These are phyloP conservation scores for Clivina fossor DNA, from an alignment of 2,888 invertebrate genomes.

Conservation along the genomic window DNA sequence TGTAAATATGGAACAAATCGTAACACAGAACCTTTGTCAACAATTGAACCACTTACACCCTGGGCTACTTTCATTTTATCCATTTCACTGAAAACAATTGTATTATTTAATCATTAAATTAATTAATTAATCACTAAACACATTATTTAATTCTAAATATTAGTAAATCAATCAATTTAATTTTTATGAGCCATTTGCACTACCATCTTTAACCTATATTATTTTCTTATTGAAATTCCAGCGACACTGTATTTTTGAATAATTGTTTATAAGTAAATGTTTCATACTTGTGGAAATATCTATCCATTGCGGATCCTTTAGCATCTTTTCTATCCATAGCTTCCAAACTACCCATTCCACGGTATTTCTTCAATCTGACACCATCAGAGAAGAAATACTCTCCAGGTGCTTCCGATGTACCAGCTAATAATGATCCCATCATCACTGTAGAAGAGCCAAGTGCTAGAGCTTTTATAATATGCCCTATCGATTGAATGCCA, in stretches of 20 bases:
- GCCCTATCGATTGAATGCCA: slow-evolving; percentile 94
- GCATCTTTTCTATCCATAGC: slow-evolving; percentile 95
- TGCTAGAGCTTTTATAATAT: slow-evolving; percentile 92
- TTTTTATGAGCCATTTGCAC: too few relatives aligned
- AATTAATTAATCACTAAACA: too few relatives aligned
- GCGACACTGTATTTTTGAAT: too few relatives aligned
- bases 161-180: too few relatives aligned
- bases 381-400: slow-evolving; percentile 99
- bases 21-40: slow-evolving; percentile 96
- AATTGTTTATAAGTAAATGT: too few relatives aligned
- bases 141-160: too few relatives aligned
- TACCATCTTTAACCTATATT: too few relatives aligned
- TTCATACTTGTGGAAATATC: slow-evolving; percentile 60
- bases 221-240: too few relatives aligned
- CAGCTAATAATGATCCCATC: slow-evolving; percentile 99
- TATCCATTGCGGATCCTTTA: slow-evolving; percentile 81
- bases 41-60: slow-evolving; percentile 97
- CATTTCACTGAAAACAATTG: slow-evolving; percentile 74
- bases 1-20: slow-evolving; percentile 95
- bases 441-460: slow-evolving; percentile 95
- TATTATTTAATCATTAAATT: too few relatives aligned
- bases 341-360: slow-evolving; percentile 98
- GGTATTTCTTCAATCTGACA: slow-evolving; percentile 95
- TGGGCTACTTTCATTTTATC: slow-evolving; percentile 98
- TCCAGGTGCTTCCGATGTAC: slow-evolving; percentile 97